Evolutionary conservation across 2,797 vertebrate genomes (phyloP).

Genomic region (Triplophysa yarkandensis): DNA sequence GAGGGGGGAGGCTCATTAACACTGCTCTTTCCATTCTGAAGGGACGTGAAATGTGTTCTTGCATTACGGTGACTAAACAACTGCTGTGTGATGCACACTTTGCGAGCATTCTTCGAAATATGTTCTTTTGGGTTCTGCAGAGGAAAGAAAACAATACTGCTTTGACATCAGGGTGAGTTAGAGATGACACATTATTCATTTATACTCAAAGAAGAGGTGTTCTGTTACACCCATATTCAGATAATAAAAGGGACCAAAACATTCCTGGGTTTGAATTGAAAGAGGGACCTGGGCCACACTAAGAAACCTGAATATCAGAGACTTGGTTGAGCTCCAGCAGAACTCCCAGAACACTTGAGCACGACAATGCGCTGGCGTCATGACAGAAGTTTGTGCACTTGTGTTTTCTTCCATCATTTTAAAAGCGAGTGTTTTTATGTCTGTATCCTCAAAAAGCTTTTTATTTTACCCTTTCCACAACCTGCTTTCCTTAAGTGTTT

Average conservation of each 20-base stretch:
- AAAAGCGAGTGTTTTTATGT: no score
- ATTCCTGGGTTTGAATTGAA: not conserved
- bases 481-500: not conserved
- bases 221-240: not conserved
- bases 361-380: not conserved
- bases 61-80: conserved; percentile 55
- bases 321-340: not conserved
- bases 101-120: no score
- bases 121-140: no score
- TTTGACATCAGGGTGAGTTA: no score
- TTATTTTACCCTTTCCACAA: not conserved
- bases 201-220: not conserved
- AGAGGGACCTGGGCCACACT: not conserved
- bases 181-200: no score
- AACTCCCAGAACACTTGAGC: not conserved
- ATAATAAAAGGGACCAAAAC: not conserved
- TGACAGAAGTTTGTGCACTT: not conserved
- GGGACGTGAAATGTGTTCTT: conserved; percentile 54
- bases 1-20: conserved; percentile 61
- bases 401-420: not conserved
- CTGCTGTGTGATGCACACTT: conserved; percentile 35
- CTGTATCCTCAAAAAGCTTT: not conserved
- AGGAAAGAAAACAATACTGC: no score
- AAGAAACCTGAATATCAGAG: not conserved
- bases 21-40: conserved; percentile 59